Conservation (phyloP, 2,113 vertebrate genomes). For the Australoheros scitulus region DNA sequence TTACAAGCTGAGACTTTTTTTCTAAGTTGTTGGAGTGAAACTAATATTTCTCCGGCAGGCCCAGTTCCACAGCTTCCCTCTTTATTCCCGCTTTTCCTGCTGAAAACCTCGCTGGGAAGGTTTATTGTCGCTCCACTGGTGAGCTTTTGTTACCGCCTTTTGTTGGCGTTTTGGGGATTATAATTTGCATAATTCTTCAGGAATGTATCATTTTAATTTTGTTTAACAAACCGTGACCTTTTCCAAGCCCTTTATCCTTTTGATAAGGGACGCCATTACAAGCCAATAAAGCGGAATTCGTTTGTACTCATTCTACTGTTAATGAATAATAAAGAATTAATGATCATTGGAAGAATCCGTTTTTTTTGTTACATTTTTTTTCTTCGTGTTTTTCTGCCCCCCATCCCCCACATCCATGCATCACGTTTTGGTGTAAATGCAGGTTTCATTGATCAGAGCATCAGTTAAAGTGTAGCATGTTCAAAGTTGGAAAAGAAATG, state of each 20-base stretch:
- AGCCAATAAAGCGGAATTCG: slow-evolving; percentile 60
- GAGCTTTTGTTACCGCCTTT: slow-evolving; percentile 67
- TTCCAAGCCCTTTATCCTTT: slow-evolving; percentile 57
- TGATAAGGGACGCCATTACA: slow-evolving; percentile 59
- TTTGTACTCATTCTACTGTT: slow-evolving; percentile 54
- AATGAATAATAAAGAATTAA: slow-evolving; percentile 63
- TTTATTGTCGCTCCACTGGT: slow-evolving; percentile 63
- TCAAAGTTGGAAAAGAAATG: not conserved
- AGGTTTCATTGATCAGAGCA: not conserved
- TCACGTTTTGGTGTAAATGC: too few species aligned
- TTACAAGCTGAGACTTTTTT: slow-evolving; percentile 36
- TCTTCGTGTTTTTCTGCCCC: too few species aligned
- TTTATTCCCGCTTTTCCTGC: slow-evolving; percentile 40
- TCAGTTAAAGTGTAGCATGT: not conserved
- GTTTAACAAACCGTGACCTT: slow-evolving; percentile 71
- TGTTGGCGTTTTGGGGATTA: slow-evolving; percentile 73
- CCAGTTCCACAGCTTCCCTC: slow-evolving; percentile 22
- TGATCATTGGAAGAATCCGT: slow-evolving; percentile 27
- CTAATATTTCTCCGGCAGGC: slow-evolving; percentile 32
- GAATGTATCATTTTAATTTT: slow-evolving; percentile 77
- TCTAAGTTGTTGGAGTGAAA: slow-evolving; percentile 46
- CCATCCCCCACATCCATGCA: too few species aligned
- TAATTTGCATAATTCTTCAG: slow-evolving; percentile 77
- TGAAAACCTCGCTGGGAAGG: slow-evolving; percentile 44
- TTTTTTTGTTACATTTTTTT: not conserved